Percentiles rank a stretch among this genome's conserved stretches.
Evolutionary conservation across 2,797 vertebrate species (phyloP).

Genomic region (Etheostoma perlongum): DNA sequence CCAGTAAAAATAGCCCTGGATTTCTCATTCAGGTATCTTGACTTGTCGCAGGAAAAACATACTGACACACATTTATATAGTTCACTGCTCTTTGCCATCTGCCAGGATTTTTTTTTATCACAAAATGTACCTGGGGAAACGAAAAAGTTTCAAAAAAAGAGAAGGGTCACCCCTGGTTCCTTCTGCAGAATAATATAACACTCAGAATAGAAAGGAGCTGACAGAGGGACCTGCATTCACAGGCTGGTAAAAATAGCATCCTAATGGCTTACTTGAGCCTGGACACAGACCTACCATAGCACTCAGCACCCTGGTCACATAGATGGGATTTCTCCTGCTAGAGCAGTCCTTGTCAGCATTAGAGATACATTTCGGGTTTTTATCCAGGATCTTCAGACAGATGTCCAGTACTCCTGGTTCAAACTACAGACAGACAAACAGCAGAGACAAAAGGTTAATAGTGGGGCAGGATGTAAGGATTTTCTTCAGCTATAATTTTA

Average conservation of each 20-base stretch:
- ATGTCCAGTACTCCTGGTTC: conserved; percentile 87
- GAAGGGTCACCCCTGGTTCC: not conserved
- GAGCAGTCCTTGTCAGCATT: conserved; percentile 86
- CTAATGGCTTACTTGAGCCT: not conserved
- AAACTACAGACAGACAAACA: conserved; percentile 81
- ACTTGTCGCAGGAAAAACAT: conserved; percentile 6
- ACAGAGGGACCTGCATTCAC: not conserved
- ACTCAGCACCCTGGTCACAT: conserved; percentile 91
- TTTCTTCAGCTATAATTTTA: not conserved
- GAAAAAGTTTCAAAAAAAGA: not conserved
- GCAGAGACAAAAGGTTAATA: not conserved
- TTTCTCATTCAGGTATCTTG: conserved; percentile 3
- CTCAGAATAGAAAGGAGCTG: not conserved
- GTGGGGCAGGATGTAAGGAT: not conserved
- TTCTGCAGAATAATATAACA: not conserved
- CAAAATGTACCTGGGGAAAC: conserved; percentile 24
- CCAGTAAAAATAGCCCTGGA: not conserved
- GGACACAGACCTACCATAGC: conserved; percentile 87
- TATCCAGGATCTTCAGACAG: conserved; percentile 88
- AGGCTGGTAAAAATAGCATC: not conserved
- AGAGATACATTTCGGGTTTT: conserved; percentile 87
- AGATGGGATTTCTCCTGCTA: conserved; percentile 85
- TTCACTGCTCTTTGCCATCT: not conserved
- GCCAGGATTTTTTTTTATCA: not conserved
- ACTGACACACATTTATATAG: not conserved